Evolutionary conservation across 2,888 invertebrate genomes (phyloP).

Genomic region (Amblyteles armatorius): DNA sequence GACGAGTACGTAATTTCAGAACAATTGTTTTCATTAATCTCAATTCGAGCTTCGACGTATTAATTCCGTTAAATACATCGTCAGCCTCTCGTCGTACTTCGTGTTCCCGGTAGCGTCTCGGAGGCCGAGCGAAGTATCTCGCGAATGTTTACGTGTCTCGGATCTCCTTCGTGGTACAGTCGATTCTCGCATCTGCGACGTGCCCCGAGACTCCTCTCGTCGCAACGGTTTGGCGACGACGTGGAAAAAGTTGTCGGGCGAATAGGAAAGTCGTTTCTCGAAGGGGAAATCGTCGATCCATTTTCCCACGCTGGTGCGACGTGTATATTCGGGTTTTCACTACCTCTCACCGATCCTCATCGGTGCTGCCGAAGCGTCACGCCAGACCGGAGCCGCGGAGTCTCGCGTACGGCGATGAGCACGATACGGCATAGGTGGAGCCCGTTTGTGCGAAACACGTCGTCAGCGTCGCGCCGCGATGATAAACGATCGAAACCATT

Average conservation of each 20-base stretch:
- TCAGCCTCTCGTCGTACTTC: constrained; percentile 2
- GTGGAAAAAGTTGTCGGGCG: constrained; percentile 7
- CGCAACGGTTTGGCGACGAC: background rate
- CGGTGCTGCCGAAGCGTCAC: background rate
- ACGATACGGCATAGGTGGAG: background rate
- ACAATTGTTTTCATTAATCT: background rate
- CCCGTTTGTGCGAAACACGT: background rate
- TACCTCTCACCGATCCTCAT: constrained; percentile 17
- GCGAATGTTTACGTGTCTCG: constrained; percentile 31
- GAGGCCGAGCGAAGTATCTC: constrained; percentile 1
- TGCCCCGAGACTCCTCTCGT: background rate
- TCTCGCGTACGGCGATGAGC: background rate
- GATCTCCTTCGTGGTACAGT: constrained; percentile 14
- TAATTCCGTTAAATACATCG: background rate
- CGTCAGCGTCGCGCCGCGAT: background rate
- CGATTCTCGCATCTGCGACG: background rate
- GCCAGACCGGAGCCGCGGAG: background rate
- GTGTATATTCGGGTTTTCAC: constrained; percentile 37
- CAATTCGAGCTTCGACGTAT: background rate
- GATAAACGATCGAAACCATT: constrained; percentile 10
- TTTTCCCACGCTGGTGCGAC: constrained; percentile 21
- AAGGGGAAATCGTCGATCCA: constrained; percentile 43
- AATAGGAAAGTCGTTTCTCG: constrained; percentile 34
- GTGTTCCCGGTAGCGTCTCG: constrained; percentile 3
- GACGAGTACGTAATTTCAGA: background rate